Evolutionary conservation across 1,140 invertebrate genomes (phyloP), one percentile per base, ranked within the genome.

Genomic region (Drosophila virilis): DNA sequence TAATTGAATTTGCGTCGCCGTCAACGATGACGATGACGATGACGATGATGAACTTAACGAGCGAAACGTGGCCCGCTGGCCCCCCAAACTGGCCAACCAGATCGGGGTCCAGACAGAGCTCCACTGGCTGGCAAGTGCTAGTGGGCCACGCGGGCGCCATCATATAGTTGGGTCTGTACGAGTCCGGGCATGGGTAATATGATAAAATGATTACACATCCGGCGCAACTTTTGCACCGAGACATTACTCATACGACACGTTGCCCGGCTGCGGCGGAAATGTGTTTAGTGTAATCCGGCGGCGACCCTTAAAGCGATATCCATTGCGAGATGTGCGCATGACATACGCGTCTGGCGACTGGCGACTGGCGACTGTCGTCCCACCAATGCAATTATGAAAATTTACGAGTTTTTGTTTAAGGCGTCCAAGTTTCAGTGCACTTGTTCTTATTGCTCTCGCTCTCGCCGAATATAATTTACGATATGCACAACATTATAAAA

Each of bases 141-240:
- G 58, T 8, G 8, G 32, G 15, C 43, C 13, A 15, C 13, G 8
- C 17, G 46, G 46, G 46, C 8, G 38, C 46, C 17, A 28, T 28
- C 22, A 28, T 28, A 28, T 5, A 5, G 22, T 5, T 28, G 22
- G 22, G 17, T 17, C 46, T 43, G 17, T 33, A 13, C 8, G 15
- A 33, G 6, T 13, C 33, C 46, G 64, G 66, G 62, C 33, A 54
- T 61, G 74, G 66, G 83, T 86, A 86, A 86, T 86, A 83, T 86
- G 82, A 86, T 86, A 86, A 88, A 88, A 88, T 88, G 83, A 88
- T 88, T 88, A 89, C 83, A 88, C 84, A 88, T 88, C 83, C 83
- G 83, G 76, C 72, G 74, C 54, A 86, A 88, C 77, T 89, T 89
- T 76, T 74, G 84, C 77, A 88, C 84, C 45, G 84, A 89, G 79